Evolutionary conservation across 2,113 vertebrate species (phyloP), one percentile per base, ranked within the genome.

Genomic region (Triplophysa dalaica): DNA sequence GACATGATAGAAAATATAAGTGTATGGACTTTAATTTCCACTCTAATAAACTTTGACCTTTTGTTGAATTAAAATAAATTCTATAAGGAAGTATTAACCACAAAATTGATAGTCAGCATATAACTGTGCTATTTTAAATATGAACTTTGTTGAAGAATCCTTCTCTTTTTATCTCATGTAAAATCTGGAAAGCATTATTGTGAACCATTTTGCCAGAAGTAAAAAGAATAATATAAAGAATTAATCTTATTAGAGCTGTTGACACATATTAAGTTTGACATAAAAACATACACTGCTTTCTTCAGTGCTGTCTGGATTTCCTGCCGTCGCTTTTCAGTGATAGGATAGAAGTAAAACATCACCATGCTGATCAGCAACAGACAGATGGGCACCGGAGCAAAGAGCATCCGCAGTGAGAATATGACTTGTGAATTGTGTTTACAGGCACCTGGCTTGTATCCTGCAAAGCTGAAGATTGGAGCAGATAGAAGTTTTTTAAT

Each of bases 281-380:
- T 13, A 12, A 21, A 38, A 58, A 85, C 81, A 82, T 72, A 87
- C 84, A 0, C 33, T 12, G 78, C 69, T 60, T 82, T 62, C 43
- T 86, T 85, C 72, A 91, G 81, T 65, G 85, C 87, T 7, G 1
- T 26, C 64, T 86, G 83, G 73, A 88, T 89, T 82, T 90, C 58
- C 60, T 68, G 76, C 26, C 87, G 90, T 13, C 80, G 69, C 38
- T 83, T 17, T 62, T 92, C 88, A 7, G 87, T 38, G 73, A 91
- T 90, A 68, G 92, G 90, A 64, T 92, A 89, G 75, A 89, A 85
- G 79, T 17, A 87, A 77, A 93, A 91, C n/a, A 88, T 43, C 7
- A 77, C 3, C 67, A 92, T 73, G 54, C 91, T 85, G 4, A 85
- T 1, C 29, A 93, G 67, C 9, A 92, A 78, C 68, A 93, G 81